phyloP scores from a whole-genome alignment of 2,797 vertebrate genomes.

The Neoniphon sammara region DNA sequence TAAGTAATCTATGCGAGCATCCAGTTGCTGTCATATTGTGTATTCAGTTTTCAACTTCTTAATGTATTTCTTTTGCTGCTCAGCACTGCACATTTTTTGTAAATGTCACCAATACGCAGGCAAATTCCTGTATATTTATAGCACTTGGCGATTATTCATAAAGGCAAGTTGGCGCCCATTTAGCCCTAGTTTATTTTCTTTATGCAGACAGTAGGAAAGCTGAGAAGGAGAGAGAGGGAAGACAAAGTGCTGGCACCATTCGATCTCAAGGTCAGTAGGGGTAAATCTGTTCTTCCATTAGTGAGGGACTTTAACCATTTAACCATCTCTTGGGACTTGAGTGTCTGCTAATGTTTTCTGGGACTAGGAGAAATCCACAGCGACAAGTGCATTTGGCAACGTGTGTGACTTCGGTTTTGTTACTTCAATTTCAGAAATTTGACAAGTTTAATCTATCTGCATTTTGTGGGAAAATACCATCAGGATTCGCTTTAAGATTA shows the following conservation, averaged over 20 bases:
- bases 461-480: constrained; percentile 44
- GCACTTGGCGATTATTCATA: background rate
- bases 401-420: constrained; percentile 35
- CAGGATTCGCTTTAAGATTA: constrained; percentile 55
- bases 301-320: background rate
- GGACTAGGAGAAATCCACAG: constrained; percentile 23
- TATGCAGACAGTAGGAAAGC: constrained; percentile 18
- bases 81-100: background rate
- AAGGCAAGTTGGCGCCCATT: background rate
- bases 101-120: background rate
- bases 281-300: constrained; percentile 9
- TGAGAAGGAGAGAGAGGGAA: background rate
- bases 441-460: constrained; percentile 45
- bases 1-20: background rate
- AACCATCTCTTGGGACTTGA: constrained; percentile 18
- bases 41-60: background rate
- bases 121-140: background rate
- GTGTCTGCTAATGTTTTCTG: constrained; percentile 49
- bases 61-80: background rate
- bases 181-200: background rate
- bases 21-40: background rate
- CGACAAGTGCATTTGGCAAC: constrained; percentile 46
- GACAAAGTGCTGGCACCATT: background rate
- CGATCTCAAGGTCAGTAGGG: background rate
- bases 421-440: constrained; percentile 31